Evolutionary conservation across 2,113 vertebrate genomes (phyloP).

Genomic region (Aphyosemion australe): DNA sequence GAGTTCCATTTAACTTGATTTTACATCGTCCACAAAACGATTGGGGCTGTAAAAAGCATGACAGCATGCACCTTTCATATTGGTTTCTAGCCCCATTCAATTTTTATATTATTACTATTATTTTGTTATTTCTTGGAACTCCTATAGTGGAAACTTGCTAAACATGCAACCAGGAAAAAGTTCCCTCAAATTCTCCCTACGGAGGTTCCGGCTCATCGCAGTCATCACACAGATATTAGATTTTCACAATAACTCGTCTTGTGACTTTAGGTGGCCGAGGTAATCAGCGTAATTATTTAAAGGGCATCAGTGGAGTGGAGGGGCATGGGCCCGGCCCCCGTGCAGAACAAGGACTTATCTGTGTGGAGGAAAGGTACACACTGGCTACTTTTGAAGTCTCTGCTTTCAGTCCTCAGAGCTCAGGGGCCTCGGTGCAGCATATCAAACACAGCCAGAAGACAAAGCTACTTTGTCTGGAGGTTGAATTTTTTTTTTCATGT

Average conservation of each 20-base stretch:
- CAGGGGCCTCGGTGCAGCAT: constrained; percentile 41
- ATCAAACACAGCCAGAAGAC: constrained; percentile 60
- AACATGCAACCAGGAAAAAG: constrained; percentile 33
- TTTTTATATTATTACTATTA: no score
- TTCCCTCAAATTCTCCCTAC: constrained; percentile 24
- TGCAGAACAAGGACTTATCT: constrained; percentile 44
- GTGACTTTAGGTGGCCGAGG: not conserved
- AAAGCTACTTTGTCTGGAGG: constrained; percentile 61
- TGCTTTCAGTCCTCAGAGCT: constrained; percentile 55
- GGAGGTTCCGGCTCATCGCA: constrained; percentile 11
- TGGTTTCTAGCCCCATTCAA: no score
- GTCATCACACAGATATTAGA: not conserved
- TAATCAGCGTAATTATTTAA: constrained; percentile 5
- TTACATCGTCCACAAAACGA: no score
- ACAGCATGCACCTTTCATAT: no score
- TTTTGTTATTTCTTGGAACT: no score
- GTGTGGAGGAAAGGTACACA: constrained; percentile 55
- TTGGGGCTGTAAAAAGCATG: no score
- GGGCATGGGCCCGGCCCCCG: not conserved
- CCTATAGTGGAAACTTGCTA: not conserved
- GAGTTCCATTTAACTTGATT: no score
- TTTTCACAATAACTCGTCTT: constrained; percentile 1
- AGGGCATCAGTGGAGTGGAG: constrained; percentile 6
- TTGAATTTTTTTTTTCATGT: constrained; percentile 7
- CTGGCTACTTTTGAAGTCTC: constrained; percentile 57